Conservation (phyloP, 2,888 invertebrate genomes). For the Nipponacmea schrenckii region DNA sequence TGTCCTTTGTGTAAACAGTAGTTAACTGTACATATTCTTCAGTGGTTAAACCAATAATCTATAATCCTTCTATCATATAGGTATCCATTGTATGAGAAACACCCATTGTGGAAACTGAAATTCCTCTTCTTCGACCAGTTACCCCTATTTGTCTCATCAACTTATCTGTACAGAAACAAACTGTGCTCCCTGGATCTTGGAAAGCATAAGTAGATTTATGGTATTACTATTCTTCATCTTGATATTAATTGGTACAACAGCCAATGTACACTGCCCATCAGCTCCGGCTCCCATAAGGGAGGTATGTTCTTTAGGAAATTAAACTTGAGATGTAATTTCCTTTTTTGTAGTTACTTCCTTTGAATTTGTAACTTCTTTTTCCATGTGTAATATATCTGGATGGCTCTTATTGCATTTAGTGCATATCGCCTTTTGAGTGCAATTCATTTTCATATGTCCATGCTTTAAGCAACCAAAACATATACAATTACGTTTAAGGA, state of each 20-base stretch:
- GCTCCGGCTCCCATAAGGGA: not conserved
- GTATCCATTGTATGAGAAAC: conserved; percentile 4
- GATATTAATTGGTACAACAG: conserved; percentile 19
- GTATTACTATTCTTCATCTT: not conserved
- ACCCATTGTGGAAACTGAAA: conserved; percentile 19
- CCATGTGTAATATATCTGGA: not conserved
- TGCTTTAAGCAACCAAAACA: conserved; percentile 6
- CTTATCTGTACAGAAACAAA: conserved; percentile 15
- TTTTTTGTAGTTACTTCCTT: not conserved
- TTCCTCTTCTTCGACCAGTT: conserved; percentile 8
- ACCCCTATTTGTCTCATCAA: not conserved
- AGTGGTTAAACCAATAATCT: conserved; percentile 2
- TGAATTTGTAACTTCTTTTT: not conserved
- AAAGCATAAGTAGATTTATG: conserved; percentile 18
- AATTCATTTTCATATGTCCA: conserved; percentile 7
- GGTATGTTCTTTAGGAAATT: not conserved
- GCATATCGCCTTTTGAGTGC: not conserved
- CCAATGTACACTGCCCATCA: conserved; percentile 12
- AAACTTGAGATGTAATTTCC: too few species aligned
- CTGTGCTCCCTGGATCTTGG: conserved; percentile 17
- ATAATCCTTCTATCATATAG: not conserved
- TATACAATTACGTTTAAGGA: not conserved
- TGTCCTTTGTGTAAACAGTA: conserved; percentile 12
- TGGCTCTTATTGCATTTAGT: not conserved
- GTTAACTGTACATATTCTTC: conserved; percentile 7